Evolutionary conservation across 2,888 invertebrate species (phyloP).

Genomic region (Saturnia japonica): DNA sequence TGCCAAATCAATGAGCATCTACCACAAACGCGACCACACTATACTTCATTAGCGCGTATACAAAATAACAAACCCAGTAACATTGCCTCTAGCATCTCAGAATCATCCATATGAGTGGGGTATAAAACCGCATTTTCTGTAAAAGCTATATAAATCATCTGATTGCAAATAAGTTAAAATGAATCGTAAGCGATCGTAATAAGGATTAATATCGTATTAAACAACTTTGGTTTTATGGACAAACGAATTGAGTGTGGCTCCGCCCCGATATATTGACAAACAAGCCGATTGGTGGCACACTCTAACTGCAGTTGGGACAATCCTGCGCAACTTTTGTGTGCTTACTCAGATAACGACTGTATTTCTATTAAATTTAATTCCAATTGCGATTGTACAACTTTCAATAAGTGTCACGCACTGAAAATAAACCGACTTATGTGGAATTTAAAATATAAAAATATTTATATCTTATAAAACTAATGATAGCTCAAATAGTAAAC

Average conservation of each 20-base stretch:
- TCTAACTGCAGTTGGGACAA: constrained; percentile 55
- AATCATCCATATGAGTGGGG: constrained; percentile 40
- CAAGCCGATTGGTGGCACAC: constrained; percentile 68
- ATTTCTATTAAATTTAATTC: constrained; percentile 33
- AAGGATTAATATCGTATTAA: constrained; percentile 1
- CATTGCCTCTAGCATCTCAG: constrained; percentile 35
- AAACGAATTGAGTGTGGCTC: constrained; percentile 49
- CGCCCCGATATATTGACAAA: constrained; percentile 70
- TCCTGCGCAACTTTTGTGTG: constrained; percentile 72
- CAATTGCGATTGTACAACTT: constrained; percentile 13
- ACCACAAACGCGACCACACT: constrained; percentile 75
- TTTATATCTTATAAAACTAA: neutral
- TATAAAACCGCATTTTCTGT: constrained; percentile 42
- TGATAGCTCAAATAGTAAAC: neutral
- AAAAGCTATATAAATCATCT: constrained; percentile 13
- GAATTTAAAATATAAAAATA: neutral
- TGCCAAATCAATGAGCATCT: constrained; percentile 77
- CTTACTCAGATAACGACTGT: constrained; percentile 53
- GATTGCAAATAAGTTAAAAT: neutral
- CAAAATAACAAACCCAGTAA: constrained; percentile 69
- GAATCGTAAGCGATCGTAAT: constrained; percentile 21
- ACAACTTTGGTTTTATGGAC: constrained; percentile 27
- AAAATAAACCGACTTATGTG: neutral
- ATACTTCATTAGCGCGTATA: constrained; percentile 76
- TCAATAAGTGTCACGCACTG: neutral